Evolutionary conservation across 2,797 vertebrate genomes (phyloP).

Genomic region (Peromyscus aztecus): DNA sequence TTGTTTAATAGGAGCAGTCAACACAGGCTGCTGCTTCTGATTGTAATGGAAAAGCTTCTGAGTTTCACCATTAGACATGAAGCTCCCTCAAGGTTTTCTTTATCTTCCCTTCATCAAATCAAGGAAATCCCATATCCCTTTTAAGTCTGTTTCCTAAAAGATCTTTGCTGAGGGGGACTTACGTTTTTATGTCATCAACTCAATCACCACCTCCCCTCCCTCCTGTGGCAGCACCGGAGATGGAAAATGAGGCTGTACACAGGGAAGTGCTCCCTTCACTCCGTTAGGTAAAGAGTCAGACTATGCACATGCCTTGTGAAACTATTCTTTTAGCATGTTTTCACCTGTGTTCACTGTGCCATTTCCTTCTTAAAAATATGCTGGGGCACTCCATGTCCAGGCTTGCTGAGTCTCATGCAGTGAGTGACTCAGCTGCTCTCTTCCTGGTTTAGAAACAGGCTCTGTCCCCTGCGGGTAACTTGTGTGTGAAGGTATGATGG

Average conservation of each 20-base stretch:
- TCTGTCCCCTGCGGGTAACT: background rate
- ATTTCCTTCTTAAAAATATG: background rate
- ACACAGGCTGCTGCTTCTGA: background rate
- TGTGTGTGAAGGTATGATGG: background rate
- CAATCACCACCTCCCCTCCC: background rate
- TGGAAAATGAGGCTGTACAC: background rate
- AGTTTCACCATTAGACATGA: background rate
- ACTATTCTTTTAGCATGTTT: background rate
- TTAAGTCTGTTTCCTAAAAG: slow-evolving; percentile 33
- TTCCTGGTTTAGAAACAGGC: background rate
- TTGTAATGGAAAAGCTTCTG: background rate
- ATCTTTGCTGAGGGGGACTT: background rate
- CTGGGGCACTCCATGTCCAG: background rate
- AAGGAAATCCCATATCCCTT: slow-evolving; percentile 29
- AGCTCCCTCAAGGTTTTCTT: background rate
- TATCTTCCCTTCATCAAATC: background rate
- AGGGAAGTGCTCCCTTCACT: background rate
- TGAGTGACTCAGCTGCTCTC: background rate
- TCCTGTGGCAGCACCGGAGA: background rate
- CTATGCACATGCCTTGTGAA: background rate
- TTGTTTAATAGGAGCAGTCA: background rate
- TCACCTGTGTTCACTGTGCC: background rate
- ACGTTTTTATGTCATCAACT: background rate
- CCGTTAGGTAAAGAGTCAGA: background rate
- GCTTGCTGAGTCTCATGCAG: background rate